These are phyloP conservation scores for Euproctis similis DNA, from an alignment of 2,888 invertebrate genomes.

Conservation along the genomic window DNA sequence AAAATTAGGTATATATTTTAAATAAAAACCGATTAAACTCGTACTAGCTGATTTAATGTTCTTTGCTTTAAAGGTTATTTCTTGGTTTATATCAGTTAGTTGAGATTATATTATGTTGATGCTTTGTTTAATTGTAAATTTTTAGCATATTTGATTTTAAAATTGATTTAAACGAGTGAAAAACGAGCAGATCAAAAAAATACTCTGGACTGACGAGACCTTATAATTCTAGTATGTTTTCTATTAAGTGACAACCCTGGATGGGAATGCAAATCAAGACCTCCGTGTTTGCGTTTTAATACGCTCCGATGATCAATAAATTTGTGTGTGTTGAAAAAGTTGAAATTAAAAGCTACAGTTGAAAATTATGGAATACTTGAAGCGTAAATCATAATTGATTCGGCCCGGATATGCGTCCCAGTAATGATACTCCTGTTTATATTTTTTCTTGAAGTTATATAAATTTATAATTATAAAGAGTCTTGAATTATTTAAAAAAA, in stretches of 20 bases:
- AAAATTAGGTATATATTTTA: no score
- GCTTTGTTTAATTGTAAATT: background rate
- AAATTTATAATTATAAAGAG: no score
- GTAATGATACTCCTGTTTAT: no score
- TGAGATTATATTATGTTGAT: background rate
- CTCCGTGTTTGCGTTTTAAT: slow-evolving; percentile 37
- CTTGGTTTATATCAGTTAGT: background rate
- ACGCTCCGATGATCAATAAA: slow-evolving; percentile 37
- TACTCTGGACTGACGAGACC: background rate
- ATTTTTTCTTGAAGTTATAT: no score
- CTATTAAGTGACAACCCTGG: slow-evolving; percentile 12
- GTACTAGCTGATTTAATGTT: no score
- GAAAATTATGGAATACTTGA: no score
- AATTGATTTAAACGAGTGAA: background rate
- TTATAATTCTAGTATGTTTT: background rate
- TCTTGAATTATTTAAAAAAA: no score
- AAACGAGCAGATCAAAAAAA: background rate
- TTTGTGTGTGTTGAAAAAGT: slow-evolving; percentile 22
- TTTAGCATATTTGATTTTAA: background rate
- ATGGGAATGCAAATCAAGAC: slow-evolving; percentile 38
- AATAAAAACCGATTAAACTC: no score
- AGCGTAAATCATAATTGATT: no score
- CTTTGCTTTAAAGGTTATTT: no score
- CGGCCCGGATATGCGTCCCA: no score
- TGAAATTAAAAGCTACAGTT: no score